A percentile compares a stretch with the other conserved stretches of the same genome.
These are phyloP conservation scores for Drosophila barbarae DNA, from an alignment of 2,888 invertebrate genomes.

Conservation along the genomic window DNA sequence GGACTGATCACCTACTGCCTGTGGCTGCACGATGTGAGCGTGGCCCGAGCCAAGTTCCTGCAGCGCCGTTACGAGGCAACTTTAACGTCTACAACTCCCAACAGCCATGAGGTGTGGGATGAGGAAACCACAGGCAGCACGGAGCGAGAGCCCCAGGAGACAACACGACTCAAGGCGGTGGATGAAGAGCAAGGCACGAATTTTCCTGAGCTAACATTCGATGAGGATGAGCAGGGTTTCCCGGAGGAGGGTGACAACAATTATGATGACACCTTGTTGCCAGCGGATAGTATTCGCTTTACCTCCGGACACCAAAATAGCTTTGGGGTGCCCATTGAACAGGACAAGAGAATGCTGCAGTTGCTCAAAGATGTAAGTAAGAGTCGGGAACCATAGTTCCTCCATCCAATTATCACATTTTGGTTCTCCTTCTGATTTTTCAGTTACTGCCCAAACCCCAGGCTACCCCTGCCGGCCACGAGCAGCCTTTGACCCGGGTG, in stretches of 20 bases:
- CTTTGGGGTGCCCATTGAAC: conserved; percentile 83
- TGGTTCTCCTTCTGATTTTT: background rate
- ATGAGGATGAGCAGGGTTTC: conserved; percentile 40
- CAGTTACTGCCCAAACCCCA: conserved; percentile 56
- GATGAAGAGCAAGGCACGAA: conserved; percentile 44
- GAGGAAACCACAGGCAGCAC: conserved; percentile 42
- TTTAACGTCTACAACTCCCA: conserved; percentile 24
- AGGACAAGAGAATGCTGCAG: conserved; percentile 81
- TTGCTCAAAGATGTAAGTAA: conserved; percentile 75
- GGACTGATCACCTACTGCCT: conserved; percentile 76
- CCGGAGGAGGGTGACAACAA: conserved; percentile 40
- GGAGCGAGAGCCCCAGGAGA: conserved; percentile 49
- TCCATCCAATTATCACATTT: background rate
- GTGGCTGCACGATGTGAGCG: conserved; percentile 76
- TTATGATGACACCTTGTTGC: conserved; percentile 65
- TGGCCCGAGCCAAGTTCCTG: conserved; percentile 70
- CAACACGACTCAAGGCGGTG: conserved; percentile 63
- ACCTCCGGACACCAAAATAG: conserved; percentile 84
- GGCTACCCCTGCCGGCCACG: conserved; percentile 53
- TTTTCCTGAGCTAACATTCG: conserved; percentile 30
- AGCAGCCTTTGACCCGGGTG: conserved; percentile 77
- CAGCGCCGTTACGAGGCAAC: conserved; percentile 61
- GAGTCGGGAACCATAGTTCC: conserved; percentile 36
- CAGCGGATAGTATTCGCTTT: conserved; percentile 78
- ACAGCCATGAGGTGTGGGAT: conserved; percentile 39